phyloP scores from a whole-genome alignment of 1,140 invertebrate genomes.

The Chionoecetes opilio region DNA sequence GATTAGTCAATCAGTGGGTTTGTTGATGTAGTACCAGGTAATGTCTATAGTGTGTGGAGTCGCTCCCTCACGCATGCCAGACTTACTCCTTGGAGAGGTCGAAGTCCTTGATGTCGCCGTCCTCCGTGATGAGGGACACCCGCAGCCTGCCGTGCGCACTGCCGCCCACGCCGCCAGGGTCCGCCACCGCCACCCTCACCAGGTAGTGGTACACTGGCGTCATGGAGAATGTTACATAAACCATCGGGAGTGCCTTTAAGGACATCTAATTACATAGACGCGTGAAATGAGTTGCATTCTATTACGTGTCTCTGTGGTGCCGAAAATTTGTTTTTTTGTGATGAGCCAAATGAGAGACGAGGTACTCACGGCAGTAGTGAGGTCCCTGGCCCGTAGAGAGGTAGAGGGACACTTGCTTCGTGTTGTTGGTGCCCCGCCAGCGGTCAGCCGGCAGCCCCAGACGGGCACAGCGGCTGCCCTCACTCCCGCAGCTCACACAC shows the following conservation, averaged over 20 bases:
- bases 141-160: slow-evolving; percentile 63
- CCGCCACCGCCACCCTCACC: slow-evolving; percentile 69
- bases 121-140: slow-evolving; percentile 75
- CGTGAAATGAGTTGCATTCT: no score
- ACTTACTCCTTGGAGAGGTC: slow-evolving; percentile 74
- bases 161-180: slow-evolving; percentile 48
- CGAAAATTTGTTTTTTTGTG: background rate
- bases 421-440: slow-evolving; percentile 59
- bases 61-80: no score
- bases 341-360: background rate
- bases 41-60: no score
- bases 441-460: slow-evolving; percentile 71
- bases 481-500: slow-evolving; percentile 69
- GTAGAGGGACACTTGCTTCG: slow-evolving; percentile 10
- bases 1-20: no score
- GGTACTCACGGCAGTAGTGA: slow-evolving; percentile 59
- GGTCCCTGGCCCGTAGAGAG: slow-evolving; percentile 36
- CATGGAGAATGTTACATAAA: background rate
- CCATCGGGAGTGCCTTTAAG: no score
- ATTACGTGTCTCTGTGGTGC: background rate
- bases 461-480: slow-evolving; percentile 57
- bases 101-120: slow-evolving; percentile 75
- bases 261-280: no score
- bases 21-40: no score
- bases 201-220: slow-evolving; percentile 68